phyloP scores from a whole-genome alignment of 2,888 invertebrate genomes.

The Polyommatus iphigenia region DNA sequence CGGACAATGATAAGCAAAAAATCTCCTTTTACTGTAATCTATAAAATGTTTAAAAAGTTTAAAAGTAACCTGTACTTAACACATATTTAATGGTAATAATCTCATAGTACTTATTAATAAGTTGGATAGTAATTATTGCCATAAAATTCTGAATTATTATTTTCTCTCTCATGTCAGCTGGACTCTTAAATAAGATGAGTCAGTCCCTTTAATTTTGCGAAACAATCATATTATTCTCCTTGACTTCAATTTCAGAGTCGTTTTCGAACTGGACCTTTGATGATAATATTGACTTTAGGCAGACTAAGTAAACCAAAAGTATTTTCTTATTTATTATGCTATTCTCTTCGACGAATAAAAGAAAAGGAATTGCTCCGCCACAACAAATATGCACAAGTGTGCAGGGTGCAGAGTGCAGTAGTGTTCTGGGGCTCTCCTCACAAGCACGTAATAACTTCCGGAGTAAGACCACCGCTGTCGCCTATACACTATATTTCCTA shows the following conservation, averaged over 20 bases:
- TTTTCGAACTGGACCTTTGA: background rate
- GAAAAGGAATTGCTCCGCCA: background rate
- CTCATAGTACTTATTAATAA: no score
- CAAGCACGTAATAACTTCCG: slow-evolving; percentile 35
- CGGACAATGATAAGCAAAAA: background rate
- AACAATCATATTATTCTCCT: background rate
- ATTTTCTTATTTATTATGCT: background rate
- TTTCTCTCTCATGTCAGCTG: no score
- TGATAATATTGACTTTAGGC: background rate
- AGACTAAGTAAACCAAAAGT: background rate
- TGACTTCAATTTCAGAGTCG: background rate
- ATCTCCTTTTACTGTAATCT: background rate
- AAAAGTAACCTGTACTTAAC: background rate
- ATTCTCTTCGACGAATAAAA: no score
- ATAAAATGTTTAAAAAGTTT: background rate
- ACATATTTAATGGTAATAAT: no score
- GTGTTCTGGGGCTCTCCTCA: slow-evolving; percentile 24
- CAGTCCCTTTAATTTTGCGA: background rate
- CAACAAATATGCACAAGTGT: slow-evolving; percentile 19
- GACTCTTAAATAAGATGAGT: background rate
- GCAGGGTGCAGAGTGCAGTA: background rate
- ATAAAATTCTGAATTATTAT: no score
- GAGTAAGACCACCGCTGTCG: slow-evolving; percentile 15
- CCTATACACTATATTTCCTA: slow-evolving; percentile 17
- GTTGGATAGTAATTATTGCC: no score